Evolutionary conservation across 2,797 vertebrate species (phyloP).

Genomic region (Vireo griseus): DNA sequence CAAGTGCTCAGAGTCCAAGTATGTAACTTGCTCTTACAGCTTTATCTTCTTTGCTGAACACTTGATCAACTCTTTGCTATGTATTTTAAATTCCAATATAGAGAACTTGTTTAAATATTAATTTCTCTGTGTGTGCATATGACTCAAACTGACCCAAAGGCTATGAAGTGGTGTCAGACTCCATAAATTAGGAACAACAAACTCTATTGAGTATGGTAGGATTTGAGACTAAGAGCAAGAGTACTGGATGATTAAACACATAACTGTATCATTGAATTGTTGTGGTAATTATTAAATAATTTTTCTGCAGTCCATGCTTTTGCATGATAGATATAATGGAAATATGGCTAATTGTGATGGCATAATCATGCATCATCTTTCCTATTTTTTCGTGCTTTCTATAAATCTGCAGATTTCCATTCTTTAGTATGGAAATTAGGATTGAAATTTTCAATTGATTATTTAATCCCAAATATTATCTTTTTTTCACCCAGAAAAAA

Average conservation of each 20-base stretch:
- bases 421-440: not conserved
- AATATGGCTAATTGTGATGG: not conserved
- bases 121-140: not conserved
- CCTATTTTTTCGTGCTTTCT: not conserved
- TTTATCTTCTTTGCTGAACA: not conserved
- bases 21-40: not conserved
- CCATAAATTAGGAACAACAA: not conserved
- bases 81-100: not conserved
- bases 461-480: not conserved
- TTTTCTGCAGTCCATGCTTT: not conserved
- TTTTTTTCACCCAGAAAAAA: not conserved
- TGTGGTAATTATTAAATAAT: not conserved
- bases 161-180: not conserved
- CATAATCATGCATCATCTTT: not conserved
- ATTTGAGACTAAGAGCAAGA: not conserved
- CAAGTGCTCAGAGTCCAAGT: not conserved
- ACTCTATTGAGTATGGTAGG: not conserved
- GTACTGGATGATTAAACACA: not conserved
- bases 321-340: not conserved
- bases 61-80: not conserved
- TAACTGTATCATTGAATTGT: not conserved
- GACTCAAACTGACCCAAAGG: not conserved
- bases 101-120: not conserved
- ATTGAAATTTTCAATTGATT: not conserved
- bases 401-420: not conserved